phyloP scores from a whole-genome alignment of 2,797 vertebrate genomes.

The Galagoides demidoff region DNA sequence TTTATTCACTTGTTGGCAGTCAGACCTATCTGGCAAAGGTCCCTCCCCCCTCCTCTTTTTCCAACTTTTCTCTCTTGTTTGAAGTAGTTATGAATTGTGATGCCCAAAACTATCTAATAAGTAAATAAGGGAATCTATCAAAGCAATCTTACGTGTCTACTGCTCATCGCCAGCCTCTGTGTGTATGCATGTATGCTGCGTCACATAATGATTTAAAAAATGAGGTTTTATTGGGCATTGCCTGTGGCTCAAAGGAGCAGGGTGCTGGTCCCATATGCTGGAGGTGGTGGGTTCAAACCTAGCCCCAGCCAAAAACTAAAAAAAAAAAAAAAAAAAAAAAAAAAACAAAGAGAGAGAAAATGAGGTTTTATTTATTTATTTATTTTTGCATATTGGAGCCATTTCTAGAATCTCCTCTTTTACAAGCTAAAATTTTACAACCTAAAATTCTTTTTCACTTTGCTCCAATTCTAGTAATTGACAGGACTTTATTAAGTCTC shows the following conservation, averaged over 20 bases:
- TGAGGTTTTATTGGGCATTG: too few relatives aligned
- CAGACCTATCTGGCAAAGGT: slow-evolving; percentile 69
- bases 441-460: slow-evolving; percentile 11
- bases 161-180: neutral
- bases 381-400: neutral
- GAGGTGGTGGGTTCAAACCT: too few relatives aligned
- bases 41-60: neutral
- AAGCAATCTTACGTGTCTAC: neutral
- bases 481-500: neutral
- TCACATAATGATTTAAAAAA: neutral
- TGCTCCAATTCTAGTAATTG: neutral
- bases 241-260: too few relatives aligned
- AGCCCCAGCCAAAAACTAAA: too few relatives aligned
- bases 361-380: neutral
- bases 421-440: neutral
- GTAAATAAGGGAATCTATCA: slow-evolving; percentile 41
- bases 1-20: slow-evolving; percentile 74
- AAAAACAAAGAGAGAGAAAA: too few relatives aligned
- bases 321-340: too few relatives aligned
- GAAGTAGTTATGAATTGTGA: slow-evolving; percentile 53
- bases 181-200: neutral
- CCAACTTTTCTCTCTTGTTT: slow-evolving; percentile 9
- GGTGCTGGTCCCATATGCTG: too few relatives aligned
- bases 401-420: neutral
- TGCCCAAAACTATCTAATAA: slow-evolving; percentile 10